phyloP scores from a whole-genome alignment of 2,113 vertebrate genomes.

The Vimba vimba region DNA sequence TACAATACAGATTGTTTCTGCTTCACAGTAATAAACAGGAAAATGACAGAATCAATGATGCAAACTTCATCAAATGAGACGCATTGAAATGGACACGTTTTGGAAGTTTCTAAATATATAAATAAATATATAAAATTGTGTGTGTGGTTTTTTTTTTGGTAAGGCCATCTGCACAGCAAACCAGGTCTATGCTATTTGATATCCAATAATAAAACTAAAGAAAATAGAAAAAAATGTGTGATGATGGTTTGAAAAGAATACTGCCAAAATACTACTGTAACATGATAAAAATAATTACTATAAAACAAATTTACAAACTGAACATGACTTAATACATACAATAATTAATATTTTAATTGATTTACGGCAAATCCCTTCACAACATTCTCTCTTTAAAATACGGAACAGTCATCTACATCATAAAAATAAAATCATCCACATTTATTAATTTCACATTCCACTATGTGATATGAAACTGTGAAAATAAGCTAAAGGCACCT shows the following conservation, averaged over 20 bases:
- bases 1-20: too few relatives aligned
- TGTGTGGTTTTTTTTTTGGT: background rate
- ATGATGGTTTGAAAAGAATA: background rate
- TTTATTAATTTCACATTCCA: background rate
- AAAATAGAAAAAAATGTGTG: background rate
- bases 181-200: background rate
- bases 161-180: background rate
- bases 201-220: background rate
- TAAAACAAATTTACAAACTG: background rate
- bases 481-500: background rate
- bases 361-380: background rate
- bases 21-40: too few relatives aligned
- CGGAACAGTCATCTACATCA: background rate
- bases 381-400: background rate
- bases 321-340: background rate
- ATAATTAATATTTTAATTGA: background rate
- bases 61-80: too few relatives aligned
- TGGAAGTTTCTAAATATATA: too few relatives aligned
- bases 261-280: background rate
- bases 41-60: too few relatives aligned
- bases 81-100: too few relatives aligned
- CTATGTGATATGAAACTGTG: background rate
- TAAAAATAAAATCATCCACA: background rate
- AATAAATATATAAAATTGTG: too few relatives aligned
- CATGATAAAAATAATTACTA: background rate